Conservation (phyloP, 2,113 vertebrate genomes). For the Podocnemis expansa region DNA sequence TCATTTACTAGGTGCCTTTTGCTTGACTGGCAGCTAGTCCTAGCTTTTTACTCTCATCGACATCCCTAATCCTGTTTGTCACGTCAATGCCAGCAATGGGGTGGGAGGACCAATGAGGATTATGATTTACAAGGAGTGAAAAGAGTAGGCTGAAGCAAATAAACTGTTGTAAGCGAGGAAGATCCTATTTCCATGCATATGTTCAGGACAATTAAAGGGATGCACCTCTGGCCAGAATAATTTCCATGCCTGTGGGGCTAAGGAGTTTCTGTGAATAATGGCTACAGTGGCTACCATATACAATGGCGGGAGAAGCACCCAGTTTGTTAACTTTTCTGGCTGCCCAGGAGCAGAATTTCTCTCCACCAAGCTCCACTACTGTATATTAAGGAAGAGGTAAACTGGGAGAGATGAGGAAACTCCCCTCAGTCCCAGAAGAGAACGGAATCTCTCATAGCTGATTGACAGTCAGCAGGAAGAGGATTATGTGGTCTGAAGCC, state of each 20-base stretch:
- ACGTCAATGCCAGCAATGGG: neutral
- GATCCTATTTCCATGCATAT: neutral
- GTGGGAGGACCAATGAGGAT: fast-evolving
- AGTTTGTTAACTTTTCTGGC: neutral
- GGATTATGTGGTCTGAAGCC: neutral
- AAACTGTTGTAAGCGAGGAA: neutral
- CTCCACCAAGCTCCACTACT: neutral
- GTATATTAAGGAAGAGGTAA: neutral
- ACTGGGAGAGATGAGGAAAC: neutral
- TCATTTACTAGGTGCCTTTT: neutral
- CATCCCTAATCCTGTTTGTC: neutral
- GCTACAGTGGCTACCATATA: neutral
- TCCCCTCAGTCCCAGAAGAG: neutral
- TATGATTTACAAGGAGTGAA: fast-evolving
- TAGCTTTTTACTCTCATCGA: neutral
- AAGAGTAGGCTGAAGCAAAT: fast-evolving
- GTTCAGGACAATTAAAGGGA: neutral
- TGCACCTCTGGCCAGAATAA: neutral
- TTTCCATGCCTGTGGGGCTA: neutral
- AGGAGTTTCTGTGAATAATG: neutral
- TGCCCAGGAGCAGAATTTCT: neutral
- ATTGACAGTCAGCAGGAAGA: neutral
- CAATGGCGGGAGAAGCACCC: neutral
- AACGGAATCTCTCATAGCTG: neutral
- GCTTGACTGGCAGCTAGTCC: neutral